These are phyloP conservation scores for Diloba caeruleocephala DNA, from an alignment of 2,888 invertebrate genomes.

Conservation along the genomic window DNA sequence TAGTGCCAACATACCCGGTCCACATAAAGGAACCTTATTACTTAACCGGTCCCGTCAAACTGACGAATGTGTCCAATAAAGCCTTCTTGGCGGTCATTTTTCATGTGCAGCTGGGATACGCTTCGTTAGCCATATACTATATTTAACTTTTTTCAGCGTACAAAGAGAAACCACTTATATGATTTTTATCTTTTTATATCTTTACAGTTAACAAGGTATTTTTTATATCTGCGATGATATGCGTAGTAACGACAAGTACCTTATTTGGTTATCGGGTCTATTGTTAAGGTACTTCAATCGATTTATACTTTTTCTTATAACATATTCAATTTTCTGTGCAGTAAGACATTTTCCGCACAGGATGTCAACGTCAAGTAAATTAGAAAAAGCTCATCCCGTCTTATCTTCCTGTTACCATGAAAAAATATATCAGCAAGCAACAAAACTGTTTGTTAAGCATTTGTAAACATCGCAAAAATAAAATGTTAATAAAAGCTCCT, in stretches of 20 bases:
- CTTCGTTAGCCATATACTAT: constrained; percentile 18
- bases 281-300: background rate
- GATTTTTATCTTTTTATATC: too few species aligned
- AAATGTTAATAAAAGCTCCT: constrained; percentile 3
- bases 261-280: background rate
- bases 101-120: constrained; percentile 28
- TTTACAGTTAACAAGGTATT: too few species aligned
- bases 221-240: too few species aligned
- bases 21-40: constrained; percentile 33
- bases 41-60: constrained; percentile 34
- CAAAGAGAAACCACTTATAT: background rate
- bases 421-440: constrained; percentile 15
- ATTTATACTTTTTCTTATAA: constrained; percentile 17
- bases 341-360: constrained; percentile 1
- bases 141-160: background rate
- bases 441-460: constrained; percentile 1
- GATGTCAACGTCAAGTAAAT: constrained; percentile 25
- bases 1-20: constrained; percentile 30
- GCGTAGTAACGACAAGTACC: background rate
- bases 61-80: constrained; percentile 50
- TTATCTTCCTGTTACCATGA: constrained; percentile 11
- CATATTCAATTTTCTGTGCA: constrained; percentile 32
- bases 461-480: constrained; percentile 9
- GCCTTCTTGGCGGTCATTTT: constrained; percentile 30
- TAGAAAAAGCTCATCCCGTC: constrained; percentile 34